Evolutionary conservation across 2,888 invertebrate genomes (phyloP), one percentile per base, ranked within the genome.

Genomic region (Epinotia ramella): DNA sequence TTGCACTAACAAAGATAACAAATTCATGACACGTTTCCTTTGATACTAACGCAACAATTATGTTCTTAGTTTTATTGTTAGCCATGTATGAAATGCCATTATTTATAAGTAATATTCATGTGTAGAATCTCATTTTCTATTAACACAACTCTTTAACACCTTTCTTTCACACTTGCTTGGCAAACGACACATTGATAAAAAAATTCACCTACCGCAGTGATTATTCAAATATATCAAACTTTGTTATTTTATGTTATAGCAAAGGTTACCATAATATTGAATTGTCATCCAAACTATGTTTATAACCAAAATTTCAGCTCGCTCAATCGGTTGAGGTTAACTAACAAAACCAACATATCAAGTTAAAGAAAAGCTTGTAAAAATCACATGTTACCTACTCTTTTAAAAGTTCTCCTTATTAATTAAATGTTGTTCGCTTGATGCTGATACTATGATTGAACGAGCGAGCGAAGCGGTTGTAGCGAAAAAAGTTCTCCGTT

Each of bases 21-120:
- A 70, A 62, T 49, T 49, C 44, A 73, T 62, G 53, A 65, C 70
- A 67, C 65, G 46, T 72, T 76, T 76, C 71, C 60, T 76, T 72
- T 65, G 59, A 40, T 53, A n/a, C 9, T 56, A 71, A 59, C 57
- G 49, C 46, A 57, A 18, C 18, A 18, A 56, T 62, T 24, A 20
- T 13, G 16, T n/a, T 12, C 20, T 66, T 59, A 24, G 20, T 56
- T 60, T n/a, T n/a, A 53, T 24, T 20, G 20, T 67, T 49, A 24
- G n/a, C 3, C 16, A 49, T n/a, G n/a, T 24, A 44, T 60, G 7
- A 16, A 7, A 9, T 18, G 28, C 13, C 66, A 49, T 20, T 53
- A 18, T 28, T 20, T n/a, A 18, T n/a, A n/a, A n/a, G n/a, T n/a
- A 20, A 20, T n/a, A 16, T 53, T 7, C 33, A 46, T 16, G 11